These are phyloP conservation scores for Myripristis murdjan DNA, from an alignment of 2,797 vertebrate genomes.

Conservation along the genomic window DNA sequence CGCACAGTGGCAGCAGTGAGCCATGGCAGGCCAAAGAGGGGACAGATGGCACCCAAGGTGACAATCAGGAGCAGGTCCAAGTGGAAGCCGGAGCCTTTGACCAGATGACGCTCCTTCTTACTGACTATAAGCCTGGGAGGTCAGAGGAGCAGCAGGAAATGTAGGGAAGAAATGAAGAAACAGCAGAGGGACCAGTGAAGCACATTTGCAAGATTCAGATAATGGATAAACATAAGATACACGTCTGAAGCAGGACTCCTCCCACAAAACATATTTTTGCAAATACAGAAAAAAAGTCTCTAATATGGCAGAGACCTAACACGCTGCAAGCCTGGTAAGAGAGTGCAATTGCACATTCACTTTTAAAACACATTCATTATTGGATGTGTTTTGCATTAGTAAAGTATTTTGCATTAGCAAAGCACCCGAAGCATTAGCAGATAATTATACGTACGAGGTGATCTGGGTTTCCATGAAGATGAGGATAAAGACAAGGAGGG, in stretches of 20 bases:
- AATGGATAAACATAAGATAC: background rate
- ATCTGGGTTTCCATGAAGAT: conserved; percentile 99
- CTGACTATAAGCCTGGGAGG: conserved; percentile 92
- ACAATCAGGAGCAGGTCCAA: conserved; percentile 97
- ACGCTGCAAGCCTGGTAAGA: background rate
- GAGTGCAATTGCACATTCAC: background rate
- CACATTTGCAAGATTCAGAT: background rate
- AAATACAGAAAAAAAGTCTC: background rate
- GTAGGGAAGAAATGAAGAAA: rapidly evolving
- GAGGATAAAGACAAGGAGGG: conserved; percentile 96
- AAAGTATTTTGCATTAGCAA: too few species aligned
- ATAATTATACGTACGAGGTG: conserved; percentile 90
- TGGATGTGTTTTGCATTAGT: too few species aligned
- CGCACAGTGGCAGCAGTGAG: conserved; percentile 96
- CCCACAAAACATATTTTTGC: background rate
- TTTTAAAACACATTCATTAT: too few species aligned
- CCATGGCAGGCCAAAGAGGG: conserved; percentile 97
- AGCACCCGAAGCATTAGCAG: background rate
- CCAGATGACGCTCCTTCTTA: conserved; percentile 94
- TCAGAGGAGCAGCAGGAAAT: background rate
- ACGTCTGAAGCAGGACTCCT: too few species aligned
- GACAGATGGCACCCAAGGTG: conserved; percentile 93
- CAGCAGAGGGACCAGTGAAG: background rate
- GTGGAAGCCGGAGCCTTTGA: conserved; percentile 98
- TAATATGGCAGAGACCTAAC: background rate